Evolutionary conservation across 2,888 invertebrate genomes (phyloP).

Genomic region (Eudasyphora cyanicolor): DNA sequence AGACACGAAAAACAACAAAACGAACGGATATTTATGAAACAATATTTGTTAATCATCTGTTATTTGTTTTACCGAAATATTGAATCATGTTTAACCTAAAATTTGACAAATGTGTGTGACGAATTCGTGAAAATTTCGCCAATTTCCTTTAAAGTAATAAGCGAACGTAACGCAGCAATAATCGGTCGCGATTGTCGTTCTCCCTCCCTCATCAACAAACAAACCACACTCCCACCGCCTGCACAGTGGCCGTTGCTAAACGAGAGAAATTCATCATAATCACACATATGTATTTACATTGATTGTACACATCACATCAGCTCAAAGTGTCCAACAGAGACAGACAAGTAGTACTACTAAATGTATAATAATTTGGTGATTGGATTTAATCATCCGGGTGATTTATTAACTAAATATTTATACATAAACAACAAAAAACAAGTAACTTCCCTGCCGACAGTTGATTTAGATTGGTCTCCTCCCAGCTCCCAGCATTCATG

Average conservation of each 20-base stretch:
- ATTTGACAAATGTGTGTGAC: background rate
- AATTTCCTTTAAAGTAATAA: slow-evolving; percentile 1
- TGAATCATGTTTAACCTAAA: background rate
- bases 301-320: background rate
- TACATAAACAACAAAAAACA: background rate
- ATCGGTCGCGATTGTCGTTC: background rate
- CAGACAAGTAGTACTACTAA: no score
- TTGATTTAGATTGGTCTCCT: slow-evolving; percentile 12
- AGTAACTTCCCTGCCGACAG: background rate
- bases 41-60: background rate
- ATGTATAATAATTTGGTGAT: background rate
- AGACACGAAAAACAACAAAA: background rate
- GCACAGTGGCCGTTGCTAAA: background rate
- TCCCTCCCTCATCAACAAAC: background rate
- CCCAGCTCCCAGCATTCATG: slow-evolving; percentile 12
- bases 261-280: background rate
- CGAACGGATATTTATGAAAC: background rate
- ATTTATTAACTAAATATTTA: slow-evolving; percentile 1
- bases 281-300: background rate
- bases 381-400: background rate
- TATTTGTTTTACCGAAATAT: background rate
- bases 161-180: background rate
- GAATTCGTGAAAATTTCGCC: background rate
- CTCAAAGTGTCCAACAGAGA: background rate
- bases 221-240: background rate